phyloP scores from a whole-genome alignment of 1,140 invertebrate species.

The Zophobas morio region DNA sequence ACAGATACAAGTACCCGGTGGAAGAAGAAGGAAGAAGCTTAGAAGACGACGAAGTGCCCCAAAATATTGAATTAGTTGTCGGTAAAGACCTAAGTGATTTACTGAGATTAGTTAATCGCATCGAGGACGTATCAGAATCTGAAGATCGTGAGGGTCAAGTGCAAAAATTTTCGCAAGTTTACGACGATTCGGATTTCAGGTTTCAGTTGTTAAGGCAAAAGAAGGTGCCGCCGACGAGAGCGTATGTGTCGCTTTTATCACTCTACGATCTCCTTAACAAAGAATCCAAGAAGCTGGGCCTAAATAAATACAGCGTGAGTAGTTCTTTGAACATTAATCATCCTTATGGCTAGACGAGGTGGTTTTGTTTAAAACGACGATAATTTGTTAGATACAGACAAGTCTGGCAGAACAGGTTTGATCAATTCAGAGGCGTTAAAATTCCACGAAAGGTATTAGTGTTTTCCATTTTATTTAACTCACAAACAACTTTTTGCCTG shows the following conservation, averaged over 20 bases:
- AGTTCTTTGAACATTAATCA: slow-evolving; percentile 12
- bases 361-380: slow-evolving; percentile 9
- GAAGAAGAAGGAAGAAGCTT: slow-evolving; percentile 37
- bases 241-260: slow-evolving; percentile 69
- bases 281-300: slow-evolving; percentile 71
- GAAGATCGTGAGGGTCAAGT: slow-evolving; percentile 55
- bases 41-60: slow-evolving; percentile 45
- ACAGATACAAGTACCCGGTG: slow-evolving; percentile 54
- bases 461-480: slow-evolving; percentile 1
- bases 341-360: not conserved
- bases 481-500: too few relatives aligned
- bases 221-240: slow-evolving; percentile 62
- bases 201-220: slow-evolving; percentile 57
- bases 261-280: slow-evolving; percentile 73
- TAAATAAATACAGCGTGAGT: slow-evolving; percentile 71
- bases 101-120: slow-evolving; percentile 56
- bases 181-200: slow-evolving; percentile 61
- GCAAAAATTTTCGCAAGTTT: slow-evolving; percentile 58
- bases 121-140: slow-evolving; percentile 46
- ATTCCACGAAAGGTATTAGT: not conserved
- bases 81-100: slow-evolving; percentile 58
- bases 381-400: slow-evolving; percentile 2
- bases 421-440: slow-evolving; percentile 31
- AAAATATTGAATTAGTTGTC: slow-evolving; percentile 55
- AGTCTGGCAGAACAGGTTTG: slow-evolving; percentile 2